Base-by-base conservation (phyloP, 2,113 vertebrate genomes). In the Nycticorax nycticorax region DNA sequence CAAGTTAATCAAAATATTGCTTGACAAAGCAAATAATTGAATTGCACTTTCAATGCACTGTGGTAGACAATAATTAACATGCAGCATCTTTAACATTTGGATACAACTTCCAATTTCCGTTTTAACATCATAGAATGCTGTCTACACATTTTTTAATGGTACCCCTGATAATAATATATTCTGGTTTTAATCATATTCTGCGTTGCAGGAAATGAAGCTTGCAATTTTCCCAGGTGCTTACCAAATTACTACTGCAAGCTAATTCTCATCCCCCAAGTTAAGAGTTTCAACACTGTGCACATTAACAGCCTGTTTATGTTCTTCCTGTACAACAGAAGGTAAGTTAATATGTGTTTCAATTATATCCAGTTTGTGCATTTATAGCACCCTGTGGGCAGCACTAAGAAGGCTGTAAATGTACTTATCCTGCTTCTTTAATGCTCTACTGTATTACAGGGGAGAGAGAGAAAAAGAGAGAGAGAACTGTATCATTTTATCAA, bases 101-200 rank as follows among this genome's bases (percentile, higher is more conserved):
- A 96, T 98, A 98, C 98, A 98, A 99, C 98, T 99, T 99, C 98
- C 98, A 99, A 98, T 99, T 99, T 99, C 98, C 98, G 98, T 98
- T 98, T 98, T 98, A 98, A 98, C 98, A 98, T 98, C 98, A 98
- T 93, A 98, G 97, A 99, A 98, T 98, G 99, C 99, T 98, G 99
- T 99, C 99, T 99, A 99, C 99, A 99, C 99, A 98, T 98, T 99
- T 99, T 99, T 99, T 99, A 99, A 99, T 99, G 98, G 98, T 97
- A 98, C 99, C 99, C 98, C 96, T 98, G 99, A 99, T 98, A 99
- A 99, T 99, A 99, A 99, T 99, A 99, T 98, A 99, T 98, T 98
- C 98, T 98, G 98, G 97, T 99, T 99, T 99, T 99, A 99, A 99
- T 99, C 99, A 99, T 99, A 99, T 99, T 99, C 98, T 98, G 98